phyloP scores from a whole-genome alignment of 2,113 vertebrate species.

The Lucifuga dentata region DNA sequence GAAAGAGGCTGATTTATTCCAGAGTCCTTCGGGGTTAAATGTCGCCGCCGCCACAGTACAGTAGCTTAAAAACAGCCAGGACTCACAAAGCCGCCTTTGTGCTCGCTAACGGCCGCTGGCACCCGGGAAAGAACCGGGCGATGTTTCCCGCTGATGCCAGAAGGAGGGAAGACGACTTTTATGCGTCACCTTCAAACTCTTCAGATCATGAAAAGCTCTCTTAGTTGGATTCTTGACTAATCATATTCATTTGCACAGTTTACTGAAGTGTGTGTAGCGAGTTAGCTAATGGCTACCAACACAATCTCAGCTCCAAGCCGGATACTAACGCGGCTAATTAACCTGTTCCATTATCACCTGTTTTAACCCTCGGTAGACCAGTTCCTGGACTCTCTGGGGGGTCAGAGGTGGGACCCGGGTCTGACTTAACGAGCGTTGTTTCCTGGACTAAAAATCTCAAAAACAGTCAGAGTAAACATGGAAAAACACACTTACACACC shows the following conservation, averaged over 20 bases:
- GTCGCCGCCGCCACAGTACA: conserved; percentile 29
- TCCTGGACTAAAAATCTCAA: conserved; percentile 26
- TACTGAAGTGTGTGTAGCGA: no score
- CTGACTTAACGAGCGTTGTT: conserved; percentile 19
- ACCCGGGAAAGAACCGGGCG: conserved; percentile 3
- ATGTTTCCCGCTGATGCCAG: not conserved
- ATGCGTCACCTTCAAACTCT: no score
- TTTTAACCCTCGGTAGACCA: not conserved
- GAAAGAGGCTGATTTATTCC: conserved; percentile 45
- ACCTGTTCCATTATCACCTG: no score
- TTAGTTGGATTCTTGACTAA: no score
- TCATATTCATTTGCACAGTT: no score
- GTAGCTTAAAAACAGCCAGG: conserved; percentile 45
- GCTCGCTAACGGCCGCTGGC: conserved; percentile 20
- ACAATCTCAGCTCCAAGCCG: no score
- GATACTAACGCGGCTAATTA: no score
- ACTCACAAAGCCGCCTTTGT: conserved; percentile 54
- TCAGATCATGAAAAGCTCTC: no score
- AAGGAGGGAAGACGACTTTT: not conserved
- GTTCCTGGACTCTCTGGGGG: not conserved
- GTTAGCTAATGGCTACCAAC: no score
- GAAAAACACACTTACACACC: not conserved
- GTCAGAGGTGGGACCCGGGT: not conserved
- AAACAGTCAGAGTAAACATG: conserved; percentile 13
- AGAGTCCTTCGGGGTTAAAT: conserved; percentile 36